A percentile compares a stretch with the other conserved stretches of the same genome.
Conservation (phyloP, 2,113 vertebrate genomes). For the Pungitius pungitius region DNA sequence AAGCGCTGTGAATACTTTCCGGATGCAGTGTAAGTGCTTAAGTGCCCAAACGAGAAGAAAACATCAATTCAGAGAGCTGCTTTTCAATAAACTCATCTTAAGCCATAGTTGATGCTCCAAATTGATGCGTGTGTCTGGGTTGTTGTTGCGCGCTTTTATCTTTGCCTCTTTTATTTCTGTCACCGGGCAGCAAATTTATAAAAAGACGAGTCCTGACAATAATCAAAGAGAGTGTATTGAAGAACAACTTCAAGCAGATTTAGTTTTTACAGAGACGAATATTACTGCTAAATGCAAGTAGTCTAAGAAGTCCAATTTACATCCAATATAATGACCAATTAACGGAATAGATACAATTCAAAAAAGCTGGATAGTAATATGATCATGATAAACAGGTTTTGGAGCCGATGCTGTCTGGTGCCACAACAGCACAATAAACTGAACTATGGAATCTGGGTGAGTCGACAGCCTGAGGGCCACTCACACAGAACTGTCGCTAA, state of each 20-base stretch:
- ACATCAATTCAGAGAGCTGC: slow-evolving; percentile 9
- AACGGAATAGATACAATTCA: too few species aligned
- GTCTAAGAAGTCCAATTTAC: too few species aligned
- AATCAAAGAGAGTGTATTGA: neutral
- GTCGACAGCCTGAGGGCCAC: slow-evolving; percentile 35
- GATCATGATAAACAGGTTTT: slow-evolving; percentile 10
- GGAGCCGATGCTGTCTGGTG: slow-evolving; percentile 16
- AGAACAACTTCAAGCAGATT: neutral
- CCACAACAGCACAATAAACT: slow-evolving; percentile 18
- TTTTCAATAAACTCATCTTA: neutral
- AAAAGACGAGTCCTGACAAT: slow-evolving; percentile 12
- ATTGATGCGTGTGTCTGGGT: neutral
- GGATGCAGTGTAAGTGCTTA: too few species aligned
- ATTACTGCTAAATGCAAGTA: too few species aligned
- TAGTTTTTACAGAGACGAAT: slow-evolving; percentile 15
- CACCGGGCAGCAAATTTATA: neutral
- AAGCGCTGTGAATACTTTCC: too few species aligned
- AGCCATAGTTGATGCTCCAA: neutral
- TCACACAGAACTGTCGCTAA: slow-evolving; percentile 16
- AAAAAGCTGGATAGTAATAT: too few species aligned
- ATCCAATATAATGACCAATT: too few species aligned
- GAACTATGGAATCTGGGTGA: slow-evolving; percentile 22
- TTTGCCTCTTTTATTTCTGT: slow-evolving; percentile 5
- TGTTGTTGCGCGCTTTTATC: neutral
- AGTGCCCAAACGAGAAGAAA: neutral